Base-by-base conservation (phyloP, 2,113 vertebrate species). In the Urocynchramus pylzowi region DNA sequence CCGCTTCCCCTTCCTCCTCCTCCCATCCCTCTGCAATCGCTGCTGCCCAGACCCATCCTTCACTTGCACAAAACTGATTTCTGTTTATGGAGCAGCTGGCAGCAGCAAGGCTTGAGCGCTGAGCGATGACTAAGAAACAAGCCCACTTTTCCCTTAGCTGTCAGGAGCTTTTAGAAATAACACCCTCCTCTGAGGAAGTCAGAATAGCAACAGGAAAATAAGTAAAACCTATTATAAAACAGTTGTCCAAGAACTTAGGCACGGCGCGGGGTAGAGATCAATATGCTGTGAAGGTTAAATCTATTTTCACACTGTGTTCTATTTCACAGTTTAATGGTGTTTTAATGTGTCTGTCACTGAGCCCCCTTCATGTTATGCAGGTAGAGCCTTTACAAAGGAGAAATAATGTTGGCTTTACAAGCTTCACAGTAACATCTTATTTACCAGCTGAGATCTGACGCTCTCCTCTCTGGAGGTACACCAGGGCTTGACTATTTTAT, bases 261-360 rank as follows among this genome's bases (percentile, higher is more conserved):
- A 94, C 60, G 54, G 95, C 39, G 59, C 95, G 1, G 98, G 97
- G 96, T 97, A 97, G 97, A 96, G 98, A 98, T 98, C 98, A 96
- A 98, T 98, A 97, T 78, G 85, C 97, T 98, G 98, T 98, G 98
- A 98, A 98, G 98, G 98, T 99, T 98, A 98, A 98, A 98, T 98
- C 98, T 98, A 98, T 98, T 98, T 98, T 98, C 98, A 98, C 98
- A 98, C 97, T 98, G 98, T 98, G 98, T 98, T 98, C 98, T 98
- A 98, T 98, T 98, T 98, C 98, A 98, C 98, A 98, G 97, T 98
- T 98, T 98, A 98, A 98, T 98, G 98, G 98, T 97, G 98, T 98
- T 99, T 98, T 98, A 98, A 99, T 98, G 98, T 98, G 98, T 98
- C 98, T 98, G 98, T 99, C 98, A 99, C 98, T 76, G 96, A 98